Evolutionary conservation across 2,797 vertebrate species (phyloP).

Genomic region (Anguilla marmorata): DNA sequence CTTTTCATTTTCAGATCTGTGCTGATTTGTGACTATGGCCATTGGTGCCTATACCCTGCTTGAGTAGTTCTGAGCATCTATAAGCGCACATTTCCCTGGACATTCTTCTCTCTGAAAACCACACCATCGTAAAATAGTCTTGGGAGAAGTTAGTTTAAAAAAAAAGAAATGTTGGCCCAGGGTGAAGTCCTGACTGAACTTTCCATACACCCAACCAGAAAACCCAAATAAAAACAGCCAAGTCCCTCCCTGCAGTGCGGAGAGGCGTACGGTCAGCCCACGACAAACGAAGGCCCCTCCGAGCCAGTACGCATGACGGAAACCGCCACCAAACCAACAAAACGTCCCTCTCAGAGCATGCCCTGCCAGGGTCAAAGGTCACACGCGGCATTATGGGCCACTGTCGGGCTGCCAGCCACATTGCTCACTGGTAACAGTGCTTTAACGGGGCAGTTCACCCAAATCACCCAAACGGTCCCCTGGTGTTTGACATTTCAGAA

Average conservation of each 20-base stretch:
- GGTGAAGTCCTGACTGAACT: conserved; percentile 58
- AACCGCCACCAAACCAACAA: conserved; percentile 47
- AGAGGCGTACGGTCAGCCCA: background rate
- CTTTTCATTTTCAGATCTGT: background rate
- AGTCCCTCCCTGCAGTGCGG: conserved; percentile 40
- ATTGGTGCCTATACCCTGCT: background rate
- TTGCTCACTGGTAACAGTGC: background rate
- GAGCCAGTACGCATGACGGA: conserved; percentile 59
- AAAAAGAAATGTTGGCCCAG: conserved; percentile 53
- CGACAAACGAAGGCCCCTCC: background rate
- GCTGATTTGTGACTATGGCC: background rate
- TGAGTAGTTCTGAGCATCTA: background rate
- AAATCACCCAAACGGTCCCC: background rate
- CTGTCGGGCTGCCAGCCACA: background rate
- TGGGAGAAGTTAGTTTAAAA: conserved; percentile 43
- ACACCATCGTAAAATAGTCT: conserved; percentile 56
- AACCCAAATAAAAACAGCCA: conserved; percentile 52
- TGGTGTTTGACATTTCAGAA: background rate
- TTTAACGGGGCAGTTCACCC: background rate
- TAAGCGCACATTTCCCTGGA: background rate
- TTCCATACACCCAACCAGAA: conserved; percentile 34
- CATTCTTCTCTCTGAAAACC: conserved; percentile 35
- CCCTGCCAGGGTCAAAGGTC: background rate
- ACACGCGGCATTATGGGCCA: background rate
- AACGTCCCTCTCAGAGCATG: background rate